Evolutionary conservation across 2,797 vertebrate genomes (phyloP).

Genomic region (Astyanax mexicanus): DNA sequence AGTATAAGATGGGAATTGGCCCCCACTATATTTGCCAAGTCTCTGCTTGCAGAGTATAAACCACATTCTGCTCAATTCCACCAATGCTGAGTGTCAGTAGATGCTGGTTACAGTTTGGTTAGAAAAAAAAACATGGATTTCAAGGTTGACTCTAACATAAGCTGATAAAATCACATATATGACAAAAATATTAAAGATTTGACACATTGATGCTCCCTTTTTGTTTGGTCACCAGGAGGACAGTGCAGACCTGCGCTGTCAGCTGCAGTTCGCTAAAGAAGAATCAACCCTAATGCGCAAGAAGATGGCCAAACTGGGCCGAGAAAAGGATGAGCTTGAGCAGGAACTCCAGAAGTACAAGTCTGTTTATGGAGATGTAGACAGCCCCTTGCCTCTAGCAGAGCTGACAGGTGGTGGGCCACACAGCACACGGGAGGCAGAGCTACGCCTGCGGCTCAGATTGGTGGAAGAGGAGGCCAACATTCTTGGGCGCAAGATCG

Average conservation of each 20-base stretch:
- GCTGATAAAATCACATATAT: neutral
- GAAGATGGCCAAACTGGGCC: conserved; percentile 96
- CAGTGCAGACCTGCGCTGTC: conserved; percentile 96
- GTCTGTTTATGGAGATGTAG: conserved; percentile 93
- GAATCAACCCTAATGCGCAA: conserved; percentile 95
- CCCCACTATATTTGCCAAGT: too few species aligned
- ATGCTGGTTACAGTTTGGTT: too few species aligned
- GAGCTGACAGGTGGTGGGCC: conserved; percentile 88
- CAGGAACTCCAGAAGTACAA: conserved; percentile 97
- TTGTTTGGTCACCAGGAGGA: conserved; percentile 84
- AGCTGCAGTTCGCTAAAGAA: conserved; percentile 98
- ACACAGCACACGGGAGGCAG: conserved; percentile 88
- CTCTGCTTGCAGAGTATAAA: too few species aligned
- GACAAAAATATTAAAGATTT: neutral
- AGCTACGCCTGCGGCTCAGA: conserved; percentile 91
- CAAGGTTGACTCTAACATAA: neutral
- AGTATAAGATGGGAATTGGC: too few species aligned
- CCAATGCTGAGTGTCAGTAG: too few species aligned
- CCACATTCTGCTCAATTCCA: too few species aligned
- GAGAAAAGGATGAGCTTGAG: conserved; percentile 93
- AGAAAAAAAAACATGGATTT: too few species aligned
- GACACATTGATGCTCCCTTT: neutral
- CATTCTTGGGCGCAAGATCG: conserved; percentile 95
- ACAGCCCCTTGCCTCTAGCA: conserved; percentile 87
- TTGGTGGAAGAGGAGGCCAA: conserved; percentile 98